These are phyloP conservation scores for Trissolcus brochymenae DNA, from an alignment of 2,888 invertebrate species.

Conservation along the genomic window DNA sequence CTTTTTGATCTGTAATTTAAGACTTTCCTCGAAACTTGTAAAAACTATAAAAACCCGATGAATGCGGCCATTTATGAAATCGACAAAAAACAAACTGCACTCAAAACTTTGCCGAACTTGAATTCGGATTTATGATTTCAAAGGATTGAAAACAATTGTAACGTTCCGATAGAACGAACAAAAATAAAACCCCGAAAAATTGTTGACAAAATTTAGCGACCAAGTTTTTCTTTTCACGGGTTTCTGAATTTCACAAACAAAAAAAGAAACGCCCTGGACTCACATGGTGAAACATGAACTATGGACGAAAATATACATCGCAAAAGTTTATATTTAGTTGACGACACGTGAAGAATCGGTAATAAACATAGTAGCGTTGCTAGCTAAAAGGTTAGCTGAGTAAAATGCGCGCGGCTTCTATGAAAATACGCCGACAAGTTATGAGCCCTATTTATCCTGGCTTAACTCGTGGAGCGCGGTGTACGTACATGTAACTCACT, in stretches of 20 bases:
- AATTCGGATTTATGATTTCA: no score
- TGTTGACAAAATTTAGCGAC: no score
- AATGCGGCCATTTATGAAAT: conserved; percentile 1
- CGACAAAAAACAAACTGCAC: neutral
- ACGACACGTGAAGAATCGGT: conserved; percentile 38
- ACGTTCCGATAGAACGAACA: no score
- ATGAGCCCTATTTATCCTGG: conserved; percentile 67
- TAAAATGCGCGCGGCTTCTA: conserved; percentile 21
- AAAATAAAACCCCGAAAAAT: no score
- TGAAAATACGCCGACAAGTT: conserved; percentile 58
- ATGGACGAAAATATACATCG: no score
- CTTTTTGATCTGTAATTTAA: conserved; percentile 1
- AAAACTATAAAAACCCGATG: neutral
- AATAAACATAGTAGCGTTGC: conserved; percentile 47
- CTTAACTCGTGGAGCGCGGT: conserved; percentile 64
- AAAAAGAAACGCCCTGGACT: no score
- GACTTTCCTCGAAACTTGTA: neutral
- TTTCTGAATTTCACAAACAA: no score
- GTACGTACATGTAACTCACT: conserved; percentile 38
- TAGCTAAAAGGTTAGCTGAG: conserved; percentile 31
- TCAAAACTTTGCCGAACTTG: no score
- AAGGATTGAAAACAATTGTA: no score
- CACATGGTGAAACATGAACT: no score
- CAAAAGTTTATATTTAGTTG: conserved; percentile 40
- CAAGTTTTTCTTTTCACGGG: no score